Percentiles rank a stretch among this genome's conserved stretches.
phyloP scores from a whole-genome alignment of 2,113 vertebrate species.

The Antennarius striatus region DNA sequence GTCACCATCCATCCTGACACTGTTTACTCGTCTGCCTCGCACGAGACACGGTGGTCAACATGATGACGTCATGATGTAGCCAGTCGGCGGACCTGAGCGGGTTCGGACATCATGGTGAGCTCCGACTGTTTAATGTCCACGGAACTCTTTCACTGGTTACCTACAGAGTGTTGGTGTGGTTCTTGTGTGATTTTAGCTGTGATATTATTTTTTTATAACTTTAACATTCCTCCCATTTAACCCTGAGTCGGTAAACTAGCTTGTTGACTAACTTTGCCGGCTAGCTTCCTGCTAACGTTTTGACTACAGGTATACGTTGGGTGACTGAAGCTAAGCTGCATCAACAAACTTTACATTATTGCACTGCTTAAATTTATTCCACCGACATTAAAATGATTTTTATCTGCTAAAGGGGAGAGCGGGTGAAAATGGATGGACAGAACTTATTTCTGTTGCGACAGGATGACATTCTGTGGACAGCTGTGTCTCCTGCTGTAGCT shows the following conservation, averaged over 20 bases:
- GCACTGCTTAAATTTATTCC: no score
- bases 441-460: no score
- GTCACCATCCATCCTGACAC: no score
- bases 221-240: not conserved
- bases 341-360: not conserved
- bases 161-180: rapidly evolving
- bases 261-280: not conserved
- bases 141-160: not conserved
- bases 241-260: not conserved
- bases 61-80: constrained; percentile 10
- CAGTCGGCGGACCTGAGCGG: not conserved
- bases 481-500: no score
- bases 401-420: no score
- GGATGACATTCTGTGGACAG: no score
- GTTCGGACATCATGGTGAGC: constrained; percentile 34
- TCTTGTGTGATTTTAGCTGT: rapidly evolving
- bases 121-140: not conserved
- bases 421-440: no score
- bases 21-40: no score
- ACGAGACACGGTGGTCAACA: not conserved
- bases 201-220: no score
- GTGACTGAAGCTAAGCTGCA: not conserved
- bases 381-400: no score
- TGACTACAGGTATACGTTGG: no score
- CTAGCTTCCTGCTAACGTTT: not conserved